Percentiles rank a stretch among this genome's conserved stretches.
These are phyloP conservation scores for Tenrec ecaudatus DNA, from an alignment of 2,113 vertebrate genomes.

Conservation along the genomic window DNA sequence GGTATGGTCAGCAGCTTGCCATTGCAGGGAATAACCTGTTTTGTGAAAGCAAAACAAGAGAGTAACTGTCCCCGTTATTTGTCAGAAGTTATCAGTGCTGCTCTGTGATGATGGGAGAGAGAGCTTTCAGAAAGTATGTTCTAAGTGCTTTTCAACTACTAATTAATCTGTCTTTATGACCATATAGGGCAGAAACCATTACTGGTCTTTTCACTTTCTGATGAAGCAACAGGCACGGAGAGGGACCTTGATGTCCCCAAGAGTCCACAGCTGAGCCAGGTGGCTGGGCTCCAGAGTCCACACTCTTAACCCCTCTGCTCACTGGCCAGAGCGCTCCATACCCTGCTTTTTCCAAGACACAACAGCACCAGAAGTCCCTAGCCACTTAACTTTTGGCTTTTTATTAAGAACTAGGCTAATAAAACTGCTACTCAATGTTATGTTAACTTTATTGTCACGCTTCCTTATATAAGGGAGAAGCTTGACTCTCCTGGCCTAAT, in stretches of 20 bases:
- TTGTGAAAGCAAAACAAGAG: neutral
- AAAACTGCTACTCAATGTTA: no score
- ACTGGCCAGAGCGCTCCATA: no score
- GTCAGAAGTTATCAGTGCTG: neutral
- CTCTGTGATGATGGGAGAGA: neutral
- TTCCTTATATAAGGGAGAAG: no score
- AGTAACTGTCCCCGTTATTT: neutral
- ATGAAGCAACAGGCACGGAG: neutral
- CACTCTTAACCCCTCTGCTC: no score
- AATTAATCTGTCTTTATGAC: neutral
- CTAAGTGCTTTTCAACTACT: neutral
- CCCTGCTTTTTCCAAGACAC: no score
- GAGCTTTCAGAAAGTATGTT: neutral
- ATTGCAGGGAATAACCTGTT: neutral
- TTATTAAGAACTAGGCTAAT: no score
- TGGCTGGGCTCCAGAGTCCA: neutral
- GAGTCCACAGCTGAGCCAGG: neutral
- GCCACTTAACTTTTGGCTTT: no score
- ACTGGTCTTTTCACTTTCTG: neutral
- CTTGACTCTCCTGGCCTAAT: no score
- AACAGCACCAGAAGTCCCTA: no score
- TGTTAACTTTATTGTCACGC: no score
- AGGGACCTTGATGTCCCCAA: neutral
- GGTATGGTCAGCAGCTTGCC: neutral
- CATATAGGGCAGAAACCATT: neutral